These are phyloP conservation scores for Alsophila aescularia DNA, from an alignment of 2,888 invertebrate genomes.

Conservation along the genomic window DNA sequence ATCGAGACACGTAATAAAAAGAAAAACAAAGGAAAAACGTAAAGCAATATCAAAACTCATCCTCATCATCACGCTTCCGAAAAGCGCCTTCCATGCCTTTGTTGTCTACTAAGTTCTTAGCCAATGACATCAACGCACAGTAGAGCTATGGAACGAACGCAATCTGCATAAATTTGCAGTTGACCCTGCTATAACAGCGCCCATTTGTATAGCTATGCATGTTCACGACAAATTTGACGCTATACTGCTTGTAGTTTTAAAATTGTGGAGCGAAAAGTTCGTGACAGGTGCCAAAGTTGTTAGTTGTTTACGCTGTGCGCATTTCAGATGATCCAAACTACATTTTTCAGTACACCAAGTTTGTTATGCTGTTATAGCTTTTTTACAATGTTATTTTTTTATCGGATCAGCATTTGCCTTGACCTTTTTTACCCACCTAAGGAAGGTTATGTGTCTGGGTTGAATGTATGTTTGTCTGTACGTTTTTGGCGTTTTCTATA, in stretches of 20 bases:
- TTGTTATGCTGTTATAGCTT: neutral
- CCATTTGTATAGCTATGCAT: constrained; percentile 45
- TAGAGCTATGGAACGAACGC: constrained; percentile 64
- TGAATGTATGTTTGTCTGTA: too few species aligned
- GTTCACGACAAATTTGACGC: constrained; percentile 54
- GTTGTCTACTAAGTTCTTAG: constrained; percentile 7
- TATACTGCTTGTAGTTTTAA: constrained; percentile 47
- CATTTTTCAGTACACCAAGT: neutral
- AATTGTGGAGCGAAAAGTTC: constrained; percentile 45
- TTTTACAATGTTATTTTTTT: too few species aligned
- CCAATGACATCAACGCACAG: constrained; percentile 52
- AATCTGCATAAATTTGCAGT: constrained; percentile 78
- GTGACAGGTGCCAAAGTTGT: constrained; percentile 44
- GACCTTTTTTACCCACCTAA: too few species aligned
- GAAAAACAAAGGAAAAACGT: too few species aligned
- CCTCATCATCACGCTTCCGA: too few species aligned
- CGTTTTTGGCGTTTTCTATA: too few species aligned
- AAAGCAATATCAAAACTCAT: too few species aligned
- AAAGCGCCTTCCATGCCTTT: neutral
- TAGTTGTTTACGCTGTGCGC: constrained; percentile 32
- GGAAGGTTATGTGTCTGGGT: too few species aligned
- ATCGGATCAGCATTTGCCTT: too few species aligned
- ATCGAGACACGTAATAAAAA: too few species aligned
- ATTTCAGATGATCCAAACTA: too few species aligned
- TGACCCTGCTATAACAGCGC: constrained; percentile 67